These are phyloP conservation scores for Gasterosteus nipponicus DNA, from an alignment of 2,113 vertebrate species.

Conservation along the genomic window DNA sequence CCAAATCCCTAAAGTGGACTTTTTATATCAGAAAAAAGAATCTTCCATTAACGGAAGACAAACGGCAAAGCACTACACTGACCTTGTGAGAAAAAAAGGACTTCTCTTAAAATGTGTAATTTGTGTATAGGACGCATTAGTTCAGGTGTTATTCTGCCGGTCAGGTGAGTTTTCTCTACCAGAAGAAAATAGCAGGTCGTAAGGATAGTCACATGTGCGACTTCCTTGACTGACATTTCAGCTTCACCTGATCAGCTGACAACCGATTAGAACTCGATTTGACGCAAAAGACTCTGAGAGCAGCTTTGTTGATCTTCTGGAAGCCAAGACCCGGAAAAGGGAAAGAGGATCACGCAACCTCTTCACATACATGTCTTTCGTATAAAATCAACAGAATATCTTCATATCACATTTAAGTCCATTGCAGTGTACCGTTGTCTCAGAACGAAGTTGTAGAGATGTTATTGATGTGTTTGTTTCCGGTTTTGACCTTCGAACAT, in stretches of 20 bases:
- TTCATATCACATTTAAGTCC: constrained; percentile 36
- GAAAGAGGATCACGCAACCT: constrained; percentile 32
- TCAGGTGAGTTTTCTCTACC: constrained; percentile 22
- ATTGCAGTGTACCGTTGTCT: background rate
- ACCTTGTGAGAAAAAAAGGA: constrained; percentile 39
- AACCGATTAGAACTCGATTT: constrained; percentile 21
- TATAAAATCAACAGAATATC: constrained; percentile 35
- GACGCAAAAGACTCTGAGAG: constrained; percentile 28
- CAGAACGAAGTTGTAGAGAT: too few relatives aligned
- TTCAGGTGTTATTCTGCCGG: constrained; percentile 28
- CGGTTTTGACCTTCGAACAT: background rate
- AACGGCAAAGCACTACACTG: constrained; percentile 31
- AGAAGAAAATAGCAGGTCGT: constrained; percentile 20
- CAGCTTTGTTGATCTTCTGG: constrained; percentile 29
- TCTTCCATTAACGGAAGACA: constrained; percentile 12
- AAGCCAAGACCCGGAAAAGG: constrained; percentile 40
- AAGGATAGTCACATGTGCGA: constrained; percentile 45
- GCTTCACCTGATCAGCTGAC: constrained; percentile 23
- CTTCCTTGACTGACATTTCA: constrained; percentile 35
- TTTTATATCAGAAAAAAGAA: constrained; percentile 52
- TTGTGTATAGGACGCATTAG: constrained; percentile 34
- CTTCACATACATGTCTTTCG: constrained; percentile 30
- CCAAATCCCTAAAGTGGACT: constrained; percentile 58
- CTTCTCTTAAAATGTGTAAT: constrained; percentile 20
- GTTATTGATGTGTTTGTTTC: too few relatives aligned